Conservation (phyloP, 1,140 invertebrate genomes). For the Conus betulinus region DNA sequence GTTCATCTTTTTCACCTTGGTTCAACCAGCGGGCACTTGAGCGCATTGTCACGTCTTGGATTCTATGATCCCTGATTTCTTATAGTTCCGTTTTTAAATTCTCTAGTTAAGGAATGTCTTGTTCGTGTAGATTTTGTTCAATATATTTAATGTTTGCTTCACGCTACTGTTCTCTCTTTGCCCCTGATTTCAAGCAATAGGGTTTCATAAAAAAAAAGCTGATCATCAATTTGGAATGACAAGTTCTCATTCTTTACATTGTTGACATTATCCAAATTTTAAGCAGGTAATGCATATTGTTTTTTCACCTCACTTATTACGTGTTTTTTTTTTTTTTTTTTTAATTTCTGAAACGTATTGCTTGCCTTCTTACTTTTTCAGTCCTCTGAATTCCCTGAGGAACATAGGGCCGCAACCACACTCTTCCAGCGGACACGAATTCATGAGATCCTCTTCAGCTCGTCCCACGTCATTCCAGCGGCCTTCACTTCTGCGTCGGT, state of each 20-base stretch:
- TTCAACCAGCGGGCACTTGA: slow-evolving; percentile 30
- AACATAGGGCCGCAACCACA: too few species aligned
- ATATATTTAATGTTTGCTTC: not conserved
- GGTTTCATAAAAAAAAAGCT: slow-evolving; percentile 35
- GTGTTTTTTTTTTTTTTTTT: too few species aligned
- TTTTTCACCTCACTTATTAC: not conserved
- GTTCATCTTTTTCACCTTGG: slow-evolving; percentile 5
- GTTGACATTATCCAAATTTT: slow-evolving; percentile 18
- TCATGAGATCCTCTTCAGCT: too few species aligned
- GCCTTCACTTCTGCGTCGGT: too few species aligned
- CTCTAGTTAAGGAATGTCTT: not conserved
- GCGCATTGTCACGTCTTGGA: slow-evolving; percentile 2
- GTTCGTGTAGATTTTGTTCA: slow-evolving; percentile 7
- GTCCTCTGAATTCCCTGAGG: too few species aligned
- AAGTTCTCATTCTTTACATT: slow-evolving; percentile 17
- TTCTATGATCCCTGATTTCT: slow-evolving; percentile 35
- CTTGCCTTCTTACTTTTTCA: too few species aligned
- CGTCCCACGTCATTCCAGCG: too few species aligned
- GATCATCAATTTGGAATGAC: slow-evolving; percentile 3
- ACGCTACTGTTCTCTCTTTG: not conserved
- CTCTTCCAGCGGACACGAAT: too few species aligned
- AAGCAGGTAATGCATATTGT: slow-evolving; percentile 7
- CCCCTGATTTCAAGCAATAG: slow-evolving; percentile 40
- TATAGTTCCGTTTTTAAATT: slow-evolving; percentile 12
- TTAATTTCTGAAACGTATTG: slow-evolving; percentile 9